Base-by-base conservation (phyloP, 2,888 invertebrate species). In the Dryobota labecula region DNA sequence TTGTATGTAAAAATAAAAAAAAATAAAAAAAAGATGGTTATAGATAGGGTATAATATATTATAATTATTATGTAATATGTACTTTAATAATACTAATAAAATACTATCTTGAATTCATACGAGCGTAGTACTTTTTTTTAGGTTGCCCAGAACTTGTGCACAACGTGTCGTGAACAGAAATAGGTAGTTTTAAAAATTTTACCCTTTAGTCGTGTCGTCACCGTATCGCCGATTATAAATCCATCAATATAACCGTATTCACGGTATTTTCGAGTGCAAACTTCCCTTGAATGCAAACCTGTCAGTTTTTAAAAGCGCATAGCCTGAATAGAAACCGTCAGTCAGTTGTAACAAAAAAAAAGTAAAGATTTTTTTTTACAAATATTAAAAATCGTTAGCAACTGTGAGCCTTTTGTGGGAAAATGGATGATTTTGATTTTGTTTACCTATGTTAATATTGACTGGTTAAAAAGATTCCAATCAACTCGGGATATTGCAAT, bases 251-350 rank as follows among this genome's bases (percentile, higher is more conserved):
- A 87, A 82, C 84, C 72, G 74, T 86, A 87, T 88, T 89, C 87
- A 85, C 85, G 78, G 84, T 86, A 84, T 89, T 88, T 89, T 87
- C 75, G 82, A 88, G 78, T 86, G 75, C 70, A 61, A 75, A 82
- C 70, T 72, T 77, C 81, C 72, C 78, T 85, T 88, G 86, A 90
- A 89, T 89, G 79, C 78, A 85, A 89, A 83, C 89, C 86, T 84
- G 85, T 80, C 84, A 76, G 84, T 78, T 84, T 81, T 83, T 66
- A 84, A 88, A 87, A 79, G 81, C 84, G 71, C 72, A 82, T 78
- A 54, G 79, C 57, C 69, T 89, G 88, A 86, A 90, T 87, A 82
- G 82, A 85, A 84, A 63, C 86, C 84, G 81, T 73, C 83, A 84
- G 83, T 80, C 82, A 72, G 85, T 80, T 78, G 80, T 79, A 80